Evolutionary conservation across 2,888 invertebrate species (phyloP).

Genomic region (Pristionchus mayeri): DNA sequence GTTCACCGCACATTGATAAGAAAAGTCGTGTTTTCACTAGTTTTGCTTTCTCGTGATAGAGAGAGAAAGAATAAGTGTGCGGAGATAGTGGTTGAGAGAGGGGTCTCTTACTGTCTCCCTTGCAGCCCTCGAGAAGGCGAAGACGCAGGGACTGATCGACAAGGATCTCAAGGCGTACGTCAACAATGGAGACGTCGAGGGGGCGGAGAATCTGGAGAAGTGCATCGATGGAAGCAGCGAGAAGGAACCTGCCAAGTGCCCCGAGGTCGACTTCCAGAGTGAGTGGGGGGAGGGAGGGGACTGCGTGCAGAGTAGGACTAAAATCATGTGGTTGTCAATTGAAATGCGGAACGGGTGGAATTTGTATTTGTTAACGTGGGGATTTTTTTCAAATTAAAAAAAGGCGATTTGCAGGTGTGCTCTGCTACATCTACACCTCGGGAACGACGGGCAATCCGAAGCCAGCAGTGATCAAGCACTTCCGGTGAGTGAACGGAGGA

Average conservation of each 20-base stretch:
- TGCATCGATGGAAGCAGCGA: slow-evolving; percentile 52
- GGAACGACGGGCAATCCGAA: slow-evolving; percentile 98
- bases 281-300: slow-evolving; percentile 18
- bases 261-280: slow-evolving; percentile 66
- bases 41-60: too few species aligned
- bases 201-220: slow-evolving; percentile 52
- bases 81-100: too few species aligned
- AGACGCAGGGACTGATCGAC: slow-evolving; percentile 61
- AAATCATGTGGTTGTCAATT: neutral
- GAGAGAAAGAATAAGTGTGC: too few species aligned
- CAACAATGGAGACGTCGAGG: slow-evolving; percentile 44
- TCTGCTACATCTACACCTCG: slow-evolving; percentile 97
- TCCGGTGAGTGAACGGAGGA: slow-evolving; percentile 79
- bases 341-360: too few species aligned
- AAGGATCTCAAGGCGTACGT: slow-evolving; percentile 54
- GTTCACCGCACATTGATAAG: too few species aligned
- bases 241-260: slow-evolving; percentile 54
- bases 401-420: slow-evolving; percentile 73
- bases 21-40: too few species aligned
- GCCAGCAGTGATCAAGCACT: slow-evolving; percentile 94
- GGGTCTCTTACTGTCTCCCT: too few species aligned
- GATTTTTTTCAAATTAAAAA: too few species aligned
- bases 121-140: slow-evolving; percentile 66
- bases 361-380: too few species aligned
- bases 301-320: neutral